Evolutionary conservation across 1,140 invertebrate genomes (phyloP).

Genomic region (Schlechtendalia chinensis): DNA sequence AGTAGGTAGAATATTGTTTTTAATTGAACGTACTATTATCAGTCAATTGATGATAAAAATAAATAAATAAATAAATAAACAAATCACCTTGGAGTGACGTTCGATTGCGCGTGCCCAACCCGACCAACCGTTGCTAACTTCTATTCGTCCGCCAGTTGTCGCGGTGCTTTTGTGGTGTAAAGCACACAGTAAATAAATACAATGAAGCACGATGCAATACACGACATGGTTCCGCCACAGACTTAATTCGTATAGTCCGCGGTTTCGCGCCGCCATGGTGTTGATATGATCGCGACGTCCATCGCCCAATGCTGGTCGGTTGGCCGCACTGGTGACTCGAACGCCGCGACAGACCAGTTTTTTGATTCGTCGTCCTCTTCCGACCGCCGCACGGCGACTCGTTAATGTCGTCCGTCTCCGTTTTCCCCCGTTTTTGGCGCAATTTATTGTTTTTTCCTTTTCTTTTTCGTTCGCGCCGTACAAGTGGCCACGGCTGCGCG

Average conservation of each 20-base stretch:
- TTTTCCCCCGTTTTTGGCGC: conserved; percentile 43
- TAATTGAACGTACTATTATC: conserved; percentile 15
- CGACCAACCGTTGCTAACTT: not conserved
- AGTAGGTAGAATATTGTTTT: not conserved
- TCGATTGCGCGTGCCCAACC: not conserved
- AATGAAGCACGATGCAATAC: too few relatives aligned
- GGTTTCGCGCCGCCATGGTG: too few relatives aligned
- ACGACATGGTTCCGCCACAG: too few relatives aligned
- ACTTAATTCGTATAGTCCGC: too few relatives aligned
- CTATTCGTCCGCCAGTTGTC: not conserved
- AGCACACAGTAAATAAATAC: too few relatives aligned
- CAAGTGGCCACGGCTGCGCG: not conserved
- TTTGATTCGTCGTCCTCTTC: conserved; percentile 14
- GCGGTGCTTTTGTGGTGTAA: too few relatives aligned
- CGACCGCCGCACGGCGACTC: conserved; percentile 1
- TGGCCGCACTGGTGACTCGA: not conserved
- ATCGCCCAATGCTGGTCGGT: not conserved
- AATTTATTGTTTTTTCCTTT: conserved; percentile 43
- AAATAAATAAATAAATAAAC: conserved; percentile 40
- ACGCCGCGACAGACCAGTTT: not conserved
- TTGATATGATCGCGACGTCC: too few relatives aligned
- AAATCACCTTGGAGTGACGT: not conserved
- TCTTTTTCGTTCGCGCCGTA: not conserved
- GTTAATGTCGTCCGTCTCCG: conserved; percentile 19
- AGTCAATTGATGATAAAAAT: conserved; percentile 24